phyloP scores from a whole-genome alignment of 53 echinoderm and acorn worm species.

The Paracentrotus lividus region DNA sequence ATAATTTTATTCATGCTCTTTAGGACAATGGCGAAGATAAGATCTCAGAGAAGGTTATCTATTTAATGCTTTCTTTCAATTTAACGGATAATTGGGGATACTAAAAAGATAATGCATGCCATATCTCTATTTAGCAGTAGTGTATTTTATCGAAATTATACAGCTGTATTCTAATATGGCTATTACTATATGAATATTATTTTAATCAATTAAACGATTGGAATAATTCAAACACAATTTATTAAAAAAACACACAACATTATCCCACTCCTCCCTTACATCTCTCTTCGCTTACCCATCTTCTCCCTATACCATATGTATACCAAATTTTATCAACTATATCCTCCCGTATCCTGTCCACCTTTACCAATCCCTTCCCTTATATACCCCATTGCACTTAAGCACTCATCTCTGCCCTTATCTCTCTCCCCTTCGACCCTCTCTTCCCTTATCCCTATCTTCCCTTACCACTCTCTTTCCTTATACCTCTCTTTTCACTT shows the following conservation, averaged over 20 bases:
- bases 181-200: not conserved
- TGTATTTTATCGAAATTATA: too few species aligned
- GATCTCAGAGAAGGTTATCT: not conserved
- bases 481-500: too few species aligned
- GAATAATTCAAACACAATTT: not conserved
- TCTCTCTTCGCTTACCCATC: too few species aligned
- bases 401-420: too few species aligned
- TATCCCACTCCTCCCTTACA: not conserved
- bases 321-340: too few species aligned
- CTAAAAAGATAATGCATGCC: not conserved
- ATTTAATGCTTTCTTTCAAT: not conserved
- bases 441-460: not conserved
- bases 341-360: not conserved
- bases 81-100: constrained; percentile 7
- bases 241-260: too few species aligned
- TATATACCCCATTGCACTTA: too few species aligned
- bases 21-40: constrained; percentile 1
- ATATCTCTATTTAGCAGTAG: too few species aligned
- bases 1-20: constrained; percentile 47
- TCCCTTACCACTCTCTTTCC: not conserved
- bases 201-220: not conserved
- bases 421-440: too few species aligned
- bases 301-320: too few species aligned
- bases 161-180: too few species aligned
- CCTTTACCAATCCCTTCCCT: not conserved